Base-by-base conservation (phyloP, 2,113 vertebrate genomes). In the Scytalopus superciliaris region DNA sequence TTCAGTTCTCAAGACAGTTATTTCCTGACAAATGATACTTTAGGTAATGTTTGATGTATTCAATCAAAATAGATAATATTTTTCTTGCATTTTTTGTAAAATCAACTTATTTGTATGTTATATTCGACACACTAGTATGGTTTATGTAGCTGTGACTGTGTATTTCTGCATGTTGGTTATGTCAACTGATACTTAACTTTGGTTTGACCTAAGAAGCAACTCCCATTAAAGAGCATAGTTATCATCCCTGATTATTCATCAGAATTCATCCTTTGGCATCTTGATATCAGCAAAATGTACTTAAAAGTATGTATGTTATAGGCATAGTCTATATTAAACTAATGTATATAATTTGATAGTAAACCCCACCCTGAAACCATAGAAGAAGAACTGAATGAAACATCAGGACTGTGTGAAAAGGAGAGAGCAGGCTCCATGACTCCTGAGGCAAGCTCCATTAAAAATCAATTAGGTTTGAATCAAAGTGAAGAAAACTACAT, bases 321-420 rank as follows among this genome's bases (percentile, higher is more conserved):
- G 31, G 28, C 27, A 25, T 15, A 25, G 56, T 70, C 81, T 94
- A 68, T 66, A 89, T 93, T 96, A 95, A 98, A 93, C 63, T 60
- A 5, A 94, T 52, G 97, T 97, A 87, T 98, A 83, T 97, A 96
- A 96, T 97, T 96, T 94, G 94, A 89, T 98, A 99, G 98, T 98
- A 97, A 97, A 88, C 53, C 62, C 50, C 97, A 96, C 56, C 97
- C 97, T 89, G 98, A 98, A 96, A 97, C 98, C 24, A 98, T 98
- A 94, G 92, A 98, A 94, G 98, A 99, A 95, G 98, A 98, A 89
- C 93, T 97, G 83, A 97, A 83, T 85, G 98, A 98, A 92, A 89
- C 76, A 23, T 80, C 96, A 84, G 94, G 79, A 91, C 76, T 92
- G 12, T 81, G 56, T 82, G 97, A 97, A 93, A 97, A 97, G 30